Base-by-base conservation (phyloP, 2,797 vertebrate species). In the Mycteria americana region DNA sequence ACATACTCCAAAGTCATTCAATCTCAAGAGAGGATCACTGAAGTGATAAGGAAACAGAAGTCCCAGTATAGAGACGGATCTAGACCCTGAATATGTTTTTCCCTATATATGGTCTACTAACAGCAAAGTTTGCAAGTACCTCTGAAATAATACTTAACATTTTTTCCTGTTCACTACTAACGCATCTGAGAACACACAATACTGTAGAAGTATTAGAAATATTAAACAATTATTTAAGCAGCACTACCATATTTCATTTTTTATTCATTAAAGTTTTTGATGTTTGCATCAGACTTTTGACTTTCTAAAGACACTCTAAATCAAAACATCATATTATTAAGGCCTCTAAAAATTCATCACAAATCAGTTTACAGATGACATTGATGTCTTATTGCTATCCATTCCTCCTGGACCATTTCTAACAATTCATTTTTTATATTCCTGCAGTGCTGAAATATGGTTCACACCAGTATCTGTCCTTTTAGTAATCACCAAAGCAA, bases 401-500 rank as follows among this genome's bases (percentile, higher is more conserved):
- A 97, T 97, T 98, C 93, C 96, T 98, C 97, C 96, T 67, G 90
- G 97, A 94, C 90, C 43, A 33, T 95, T 98, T 97, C 93, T 90
- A 97, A 96, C 95, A 95, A 96, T 95, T 97, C 95, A 97, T 98
- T 98, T 98, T 98, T 97, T 96, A 97, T 97, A 97, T 93, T 95
- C 95, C 97, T 95, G 94, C 96, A 93, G 94, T 91, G 93, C 89
- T 98, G 97, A 98, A 98, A 97, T 97, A 98, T 88, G 94, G 97
- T 94, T 98, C 95, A 62, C 94, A 96, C 97, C 89, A 96, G 91
- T 97, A 95, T 97, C 96, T 97, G 95, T 98, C 97, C 97, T 98
- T 97, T 97, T 92, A 95, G 96, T 97, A 98, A 98, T 98, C 95
- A 93, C 96, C 93, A 98, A 98, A 98, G 96, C 97, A 98, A 98